A percentile compares a stretch with the other conserved stretches of the same genome.
Conservation (phyloP, 2,113 vertebrate genomes). For the Astur gentilis region DNA sequence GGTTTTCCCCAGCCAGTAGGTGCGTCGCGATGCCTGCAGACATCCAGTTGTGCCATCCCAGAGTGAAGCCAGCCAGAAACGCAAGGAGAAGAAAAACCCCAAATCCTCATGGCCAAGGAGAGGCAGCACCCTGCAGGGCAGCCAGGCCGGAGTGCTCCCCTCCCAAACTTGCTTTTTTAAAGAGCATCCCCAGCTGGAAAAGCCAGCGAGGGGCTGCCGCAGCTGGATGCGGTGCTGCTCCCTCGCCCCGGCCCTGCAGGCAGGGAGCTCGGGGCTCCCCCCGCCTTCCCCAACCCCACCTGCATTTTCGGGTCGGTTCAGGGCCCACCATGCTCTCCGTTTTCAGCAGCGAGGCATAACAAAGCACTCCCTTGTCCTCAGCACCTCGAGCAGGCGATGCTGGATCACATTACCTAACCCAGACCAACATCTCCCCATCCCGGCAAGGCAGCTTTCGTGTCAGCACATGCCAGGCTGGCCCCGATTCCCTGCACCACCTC, state of each 20-base stretch:
- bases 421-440: background rate
- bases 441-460: conserved; percentile 18
- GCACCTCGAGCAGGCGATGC: background rate
- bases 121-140: background rate
- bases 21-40: background rate
- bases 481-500: background rate
- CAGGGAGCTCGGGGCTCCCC: background rate
- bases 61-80: background rate
- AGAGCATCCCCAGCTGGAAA: background rate
- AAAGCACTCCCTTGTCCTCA: conserved; percentile 29
- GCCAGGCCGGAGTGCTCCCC: rapidly evolving
- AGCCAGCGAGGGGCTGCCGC: background rate
- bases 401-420: conserved; percentile 18
- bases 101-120: background rate
- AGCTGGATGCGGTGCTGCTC: background rate
- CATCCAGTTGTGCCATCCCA: background rate
- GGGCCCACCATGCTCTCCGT: background rate
- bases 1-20: background rate
- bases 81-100: rapidly evolving
- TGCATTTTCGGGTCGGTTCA: background rate
- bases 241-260: rapidly evolving
- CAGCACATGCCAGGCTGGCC: conserved; percentile 36
- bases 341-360: background rate
- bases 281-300: background rate
- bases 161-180: background rate